phyloP scores from a whole-genome alignment of 2,113 vertebrate genomes.

The Murina feae region DNA sequence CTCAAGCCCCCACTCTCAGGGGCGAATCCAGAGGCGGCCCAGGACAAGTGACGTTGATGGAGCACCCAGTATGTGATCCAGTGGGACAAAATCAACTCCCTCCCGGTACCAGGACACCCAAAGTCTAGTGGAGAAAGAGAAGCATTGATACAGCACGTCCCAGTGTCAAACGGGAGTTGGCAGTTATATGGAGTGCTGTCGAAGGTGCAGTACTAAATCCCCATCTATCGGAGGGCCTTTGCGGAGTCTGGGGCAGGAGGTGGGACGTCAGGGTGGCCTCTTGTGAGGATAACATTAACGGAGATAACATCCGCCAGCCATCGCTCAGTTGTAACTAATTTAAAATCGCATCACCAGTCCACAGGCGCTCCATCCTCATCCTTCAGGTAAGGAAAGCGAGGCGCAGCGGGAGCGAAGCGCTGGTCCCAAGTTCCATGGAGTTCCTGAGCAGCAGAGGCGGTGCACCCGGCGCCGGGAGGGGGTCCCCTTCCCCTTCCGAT shows the following conservation, averaged over 20 bases:
- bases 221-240: not conserved
- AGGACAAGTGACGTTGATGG: rapidly evolving
- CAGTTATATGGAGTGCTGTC: rapidly evolving
- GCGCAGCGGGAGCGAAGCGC: not conserved
- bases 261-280: too few species aligned
- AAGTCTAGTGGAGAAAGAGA: not conserved
- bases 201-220: too few species aligned
- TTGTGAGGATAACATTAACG: rapidly evolving
- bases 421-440: rapidly evolving
- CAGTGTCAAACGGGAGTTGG: not conserved
- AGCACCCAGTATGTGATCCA: not conserved
- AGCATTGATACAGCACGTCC: rapidly evolving
- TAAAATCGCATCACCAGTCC: not conserved
- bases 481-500: not conserved
- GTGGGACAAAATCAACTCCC: rapidly evolving
- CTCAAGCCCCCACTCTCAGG: rapidly evolving
- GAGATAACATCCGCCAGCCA: rapidly evolving
- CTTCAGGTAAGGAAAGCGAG: not conserved
- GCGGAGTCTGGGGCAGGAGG: too few species aligned
- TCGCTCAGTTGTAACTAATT: rapidly evolving
- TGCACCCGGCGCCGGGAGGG: not conserved
- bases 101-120: not conserved
- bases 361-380: not conserved
- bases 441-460: not conserved
- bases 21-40: not conserved